Evolutionary conservation across 2,888 invertebrate genomes (phyloP).

Genomic region (Acanthopleura granulata): DNA sequence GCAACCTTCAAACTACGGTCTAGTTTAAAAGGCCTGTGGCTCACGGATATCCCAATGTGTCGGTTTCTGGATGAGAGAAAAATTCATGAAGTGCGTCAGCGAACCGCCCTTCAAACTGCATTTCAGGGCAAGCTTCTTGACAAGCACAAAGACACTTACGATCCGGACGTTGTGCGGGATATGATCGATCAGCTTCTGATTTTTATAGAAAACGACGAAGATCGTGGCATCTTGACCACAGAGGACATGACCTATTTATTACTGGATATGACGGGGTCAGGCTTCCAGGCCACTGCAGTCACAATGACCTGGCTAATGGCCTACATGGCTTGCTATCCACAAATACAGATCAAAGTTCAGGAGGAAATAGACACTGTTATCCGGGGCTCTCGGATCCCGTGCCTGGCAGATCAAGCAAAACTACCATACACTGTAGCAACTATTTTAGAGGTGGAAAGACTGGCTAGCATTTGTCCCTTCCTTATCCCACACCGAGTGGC

Average conservation of each 20-base stretch:
- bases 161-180: slow-evolving; percentile 45
- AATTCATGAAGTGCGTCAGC: slow-evolving; percentile 29
- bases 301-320: slow-evolving; percentile 51
- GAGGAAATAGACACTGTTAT: slow-evolving; percentile 49
- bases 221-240: slow-evolving; percentile 42
- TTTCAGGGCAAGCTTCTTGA: slow-evolving; percentile 48
- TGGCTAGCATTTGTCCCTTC: slow-evolving; percentile 52
- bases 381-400: slow-evolving; percentile 49
- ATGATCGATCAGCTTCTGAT: slow-evolving; percentile 52
- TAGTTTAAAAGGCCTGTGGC: slow-evolving; percentile 19
- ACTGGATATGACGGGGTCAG: slow-evolving; percentile 46
- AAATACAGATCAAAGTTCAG: slow-evolving; percentile 47
- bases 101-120: slow-evolving; percentile 38
- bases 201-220: slow-evolving; percentile 52
- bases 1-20: slow-evolving; percentile 39
- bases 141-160: slow-evolving; percentile 56
- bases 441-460: slow-evolving; percentile 51
- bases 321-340: slow-evolving; percentile 50
- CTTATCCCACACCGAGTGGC: slow-evolving; percentile 48
- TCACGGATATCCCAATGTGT: slow-evolving; percentile 18
- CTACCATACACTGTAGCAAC: slow-evolving; percentile 56
- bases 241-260: slow-evolving; percentile 50
- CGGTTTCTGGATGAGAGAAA: slow-evolving; percentile 11
- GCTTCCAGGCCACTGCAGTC: slow-evolving; percentile 42
- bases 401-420: slow-evolving; percentile 47